Evolutionary conservation across 2,888 invertebrate species (phyloP).

Genomic region (Saturnia pavonia): DNA sequence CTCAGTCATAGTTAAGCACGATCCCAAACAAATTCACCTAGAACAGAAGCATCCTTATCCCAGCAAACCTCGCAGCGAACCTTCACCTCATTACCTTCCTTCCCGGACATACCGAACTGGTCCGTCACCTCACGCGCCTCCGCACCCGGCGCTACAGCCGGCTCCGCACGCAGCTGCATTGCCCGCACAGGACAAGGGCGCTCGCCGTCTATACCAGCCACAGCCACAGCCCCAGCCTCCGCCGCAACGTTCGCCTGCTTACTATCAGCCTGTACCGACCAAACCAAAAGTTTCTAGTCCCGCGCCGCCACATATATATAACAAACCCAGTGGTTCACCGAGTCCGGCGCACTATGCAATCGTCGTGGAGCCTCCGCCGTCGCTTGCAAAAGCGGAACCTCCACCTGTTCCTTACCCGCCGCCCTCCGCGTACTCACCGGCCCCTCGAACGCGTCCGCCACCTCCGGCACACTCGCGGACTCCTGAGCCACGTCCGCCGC

Average conservation of each 20-base stretch:
- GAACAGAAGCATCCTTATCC: constrained; percentile 83
- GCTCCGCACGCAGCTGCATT: constrained; percentile 60
- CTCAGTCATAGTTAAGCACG: constrained; percentile 91
- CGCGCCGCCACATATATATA: constrained; percentile 89
- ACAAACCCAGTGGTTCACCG: constrained; percentile 81
- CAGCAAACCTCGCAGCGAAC: constrained; percentile 81
- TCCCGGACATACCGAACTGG: constrained; percentile 74
- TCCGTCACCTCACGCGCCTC: constrained; percentile 80
- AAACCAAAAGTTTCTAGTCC: constrained; percentile 89
- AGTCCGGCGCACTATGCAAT: constrained; percentile 74
- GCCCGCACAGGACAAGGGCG: constrained; percentile 49
- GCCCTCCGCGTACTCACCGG: constrained; percentile 64
- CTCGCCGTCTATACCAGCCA: constrained; percentile 61
- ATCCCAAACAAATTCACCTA: constrained; percentile 84
- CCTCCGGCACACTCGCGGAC: constrained; percentile 82
- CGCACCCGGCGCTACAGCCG: constrained; percentile 74
- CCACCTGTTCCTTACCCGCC: constrained; percentile 73
- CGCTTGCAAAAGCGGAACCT: constrained; percentile 81
- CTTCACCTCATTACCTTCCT: constrained; percentile 80
- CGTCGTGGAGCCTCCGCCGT: constrained; percentile 70
- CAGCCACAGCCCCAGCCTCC: constrained; percentile 61
- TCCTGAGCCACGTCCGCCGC: constrained; percentile 74
- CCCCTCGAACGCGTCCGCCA: constrained; percentile 69
- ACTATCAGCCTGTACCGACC: constrained; percentile 72
- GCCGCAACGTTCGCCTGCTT: constrained; percentile 59